These are phyloP conservation scores for Micromesistius poutassou DNA, from an alignment of 2,797 vertebrate species.

Conservation along the genomic window DNA sequence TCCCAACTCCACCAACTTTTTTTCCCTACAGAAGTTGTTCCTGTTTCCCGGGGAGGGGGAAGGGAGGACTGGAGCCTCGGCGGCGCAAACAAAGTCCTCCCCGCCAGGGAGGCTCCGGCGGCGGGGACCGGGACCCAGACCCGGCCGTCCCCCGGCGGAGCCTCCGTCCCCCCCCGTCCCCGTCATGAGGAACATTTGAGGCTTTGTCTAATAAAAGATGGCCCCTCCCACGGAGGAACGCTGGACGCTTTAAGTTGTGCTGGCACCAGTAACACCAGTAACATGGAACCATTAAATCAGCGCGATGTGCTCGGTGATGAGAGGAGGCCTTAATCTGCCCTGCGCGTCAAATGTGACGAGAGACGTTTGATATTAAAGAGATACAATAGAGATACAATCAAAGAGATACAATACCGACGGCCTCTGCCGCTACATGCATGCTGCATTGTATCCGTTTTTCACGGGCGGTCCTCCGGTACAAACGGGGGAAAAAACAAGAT, in stretches of 20 bases:
- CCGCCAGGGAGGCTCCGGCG: conserved; percentile 74
- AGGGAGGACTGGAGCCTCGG: conserved; percentile 75
- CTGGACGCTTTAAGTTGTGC: conserved; percentile 62
- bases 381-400: conserved; percentile 52
- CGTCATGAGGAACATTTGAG: conserved; percentile 21
- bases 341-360: conserved; percentile 37
- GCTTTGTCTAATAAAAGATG: conserved; percentile 37
- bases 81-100: conserved; percentile 79
- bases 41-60: conserved; percentile 73
- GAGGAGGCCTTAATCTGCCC: conserved; percentile 63
- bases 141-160: conserved; percentile 23
- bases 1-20: conserved; percentile 78
- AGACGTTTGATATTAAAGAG: conserved; percentile 21
- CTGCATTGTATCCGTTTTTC: conserved; percentile 72
- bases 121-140: conserved; percentile 65
- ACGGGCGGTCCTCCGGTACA: conserved; percentile 70
- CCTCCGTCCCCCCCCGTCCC: too few species aligned
- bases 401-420: conserved; percentile 65
- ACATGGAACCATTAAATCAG: conserved; percentile 71
- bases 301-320: conserved; percentile 58
- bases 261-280: conserved; percentile 47
- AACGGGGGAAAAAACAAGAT: conserved; percentile 61
- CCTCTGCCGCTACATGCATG: conserved; percentile 55
- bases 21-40: conserved; percentile 75
- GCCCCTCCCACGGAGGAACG: conserved; percentile 34